Conservation (phyloP, 2,888 invertebrate species). For the Drosophila melanosoma region DNA sequence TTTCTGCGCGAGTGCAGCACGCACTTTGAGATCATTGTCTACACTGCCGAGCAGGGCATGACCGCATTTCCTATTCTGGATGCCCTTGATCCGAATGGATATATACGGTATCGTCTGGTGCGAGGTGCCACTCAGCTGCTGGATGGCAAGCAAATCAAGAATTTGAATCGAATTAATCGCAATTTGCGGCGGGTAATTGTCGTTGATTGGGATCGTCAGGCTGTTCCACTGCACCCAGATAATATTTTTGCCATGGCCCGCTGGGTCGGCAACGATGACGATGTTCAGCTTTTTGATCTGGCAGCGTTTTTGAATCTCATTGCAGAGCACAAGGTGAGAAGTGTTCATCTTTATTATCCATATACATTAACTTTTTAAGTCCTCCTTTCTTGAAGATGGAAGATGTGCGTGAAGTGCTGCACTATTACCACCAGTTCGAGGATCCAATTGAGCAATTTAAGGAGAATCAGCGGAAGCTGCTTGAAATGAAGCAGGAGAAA, state of each 20-base stretch:
- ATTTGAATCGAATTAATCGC: conserved; percentile 92
- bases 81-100: conserved; percentile 95
- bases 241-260: conserved; percentile 94
- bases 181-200: conserved; percentile 96
- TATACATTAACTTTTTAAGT: neutral
- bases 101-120: conserved; percentile 95
- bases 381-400: conserved; percentile 87
- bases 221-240: conserved; percentile 94
- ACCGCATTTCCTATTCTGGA: conserved; percentile 98
- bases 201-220: conserved; percentile 96
- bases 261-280: conserved; percentile 97
- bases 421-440: conserved; percentile 96
- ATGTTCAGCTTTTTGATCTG: conserved; percentile 94
- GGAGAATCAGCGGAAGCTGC: conserved; percentile 93
- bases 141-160: conserved; percentile 97
- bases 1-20: conserved; percentile 95
- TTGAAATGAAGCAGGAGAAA: conserved; percentile 88
- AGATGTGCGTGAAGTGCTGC: conserved; percentile 97
- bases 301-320: conserved; percentile 96
- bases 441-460: conserved; percentile 97
- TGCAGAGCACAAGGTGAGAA: conserved; percentile 87
- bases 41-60: conserved; percentile 97
- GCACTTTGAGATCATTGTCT: conserved; percentile 98
- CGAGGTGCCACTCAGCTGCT: conserved; percentile 97
- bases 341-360: neutral